A percentile compares a stretch with the other conserved stretches of the same genome.
Conservation (phyloP, 2,888 invertebrate species). For the Thecocarcelia acutangulata region DNA sequence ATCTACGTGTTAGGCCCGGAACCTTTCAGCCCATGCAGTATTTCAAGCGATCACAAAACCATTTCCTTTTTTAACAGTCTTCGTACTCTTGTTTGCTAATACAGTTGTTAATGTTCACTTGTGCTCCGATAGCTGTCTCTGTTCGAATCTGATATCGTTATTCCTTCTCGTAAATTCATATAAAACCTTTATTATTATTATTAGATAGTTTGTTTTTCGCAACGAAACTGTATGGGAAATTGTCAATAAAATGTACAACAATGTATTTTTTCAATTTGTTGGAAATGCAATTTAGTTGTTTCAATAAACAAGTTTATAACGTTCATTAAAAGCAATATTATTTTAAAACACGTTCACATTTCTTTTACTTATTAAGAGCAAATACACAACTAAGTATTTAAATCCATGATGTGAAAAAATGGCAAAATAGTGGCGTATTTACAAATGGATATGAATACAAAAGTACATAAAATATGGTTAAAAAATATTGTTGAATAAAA, state of each 20-base stretch:
- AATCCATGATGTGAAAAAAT: no score
- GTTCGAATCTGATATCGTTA: background rate
- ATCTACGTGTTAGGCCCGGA: no score
- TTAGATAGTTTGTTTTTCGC: background rate
- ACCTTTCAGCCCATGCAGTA: no score
- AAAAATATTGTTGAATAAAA: no score
- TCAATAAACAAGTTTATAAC: conserved; percentile 18
- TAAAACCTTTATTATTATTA: conserved; percentile 51
- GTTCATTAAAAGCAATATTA: conserved; percentile 35
- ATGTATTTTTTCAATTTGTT: conserved; percentile 28
- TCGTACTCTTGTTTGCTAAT: background rate
- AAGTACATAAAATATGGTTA: no score
- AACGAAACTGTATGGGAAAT: conserved; percentile 42
- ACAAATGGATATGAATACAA: no score
- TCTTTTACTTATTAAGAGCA: background rate
- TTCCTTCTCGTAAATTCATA: conserved; percentile 19
- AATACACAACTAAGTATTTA: background rate
- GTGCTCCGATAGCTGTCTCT: background rate
- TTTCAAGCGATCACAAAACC: no score
- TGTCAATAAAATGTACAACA: conserved; percentile 50
- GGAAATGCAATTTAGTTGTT: conserved; percentile 19
- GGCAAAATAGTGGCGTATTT: no score
- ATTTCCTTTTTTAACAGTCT: background rate
- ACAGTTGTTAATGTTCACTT: background rate
- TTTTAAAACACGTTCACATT: conserved; percentile 34